Conservation (phyloP, 2,797 vertebrate species). For the Vireo griseus region DNA sequence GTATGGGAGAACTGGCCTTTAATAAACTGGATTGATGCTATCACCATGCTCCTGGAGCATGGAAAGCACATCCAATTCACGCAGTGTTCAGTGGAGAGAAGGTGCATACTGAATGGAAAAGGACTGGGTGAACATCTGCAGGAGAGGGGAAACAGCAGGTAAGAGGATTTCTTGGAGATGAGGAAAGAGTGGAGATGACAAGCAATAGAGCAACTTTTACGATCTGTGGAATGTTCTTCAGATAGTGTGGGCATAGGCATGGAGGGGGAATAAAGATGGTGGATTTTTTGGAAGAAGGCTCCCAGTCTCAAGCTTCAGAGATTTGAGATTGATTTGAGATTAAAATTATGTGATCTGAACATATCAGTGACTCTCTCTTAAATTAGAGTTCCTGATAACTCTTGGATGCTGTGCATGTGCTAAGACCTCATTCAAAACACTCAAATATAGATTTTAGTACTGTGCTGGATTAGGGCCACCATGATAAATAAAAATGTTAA, state of each 20-base stretch:
- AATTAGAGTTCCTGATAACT: background rate
- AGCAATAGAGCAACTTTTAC: background rate
- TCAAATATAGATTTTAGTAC: conserved; percentile 8
- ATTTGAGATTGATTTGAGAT: background rate
- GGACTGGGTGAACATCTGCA: background rate
- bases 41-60: background rate
- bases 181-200: background rate
- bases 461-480: background rate
- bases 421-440: conserved; percentile 2
- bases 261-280: background rate
- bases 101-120: background rate
- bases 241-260: accelerated
- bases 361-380: background rate
- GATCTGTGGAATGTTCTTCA: background rate
- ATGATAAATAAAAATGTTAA: conserved; percentile 52
- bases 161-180: background rate
- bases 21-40: background rate
- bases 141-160: background rate
- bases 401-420: background rate
- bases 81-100: background rate
- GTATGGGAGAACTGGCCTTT: background rate
- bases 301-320: background rate
- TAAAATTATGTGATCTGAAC: background rate
- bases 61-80: background rate
- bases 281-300: background rate